Evolutionary conservation across 2,888 invertebrate species (phyloP).

Genomic region (Stramonita haemastoma): DNA sequence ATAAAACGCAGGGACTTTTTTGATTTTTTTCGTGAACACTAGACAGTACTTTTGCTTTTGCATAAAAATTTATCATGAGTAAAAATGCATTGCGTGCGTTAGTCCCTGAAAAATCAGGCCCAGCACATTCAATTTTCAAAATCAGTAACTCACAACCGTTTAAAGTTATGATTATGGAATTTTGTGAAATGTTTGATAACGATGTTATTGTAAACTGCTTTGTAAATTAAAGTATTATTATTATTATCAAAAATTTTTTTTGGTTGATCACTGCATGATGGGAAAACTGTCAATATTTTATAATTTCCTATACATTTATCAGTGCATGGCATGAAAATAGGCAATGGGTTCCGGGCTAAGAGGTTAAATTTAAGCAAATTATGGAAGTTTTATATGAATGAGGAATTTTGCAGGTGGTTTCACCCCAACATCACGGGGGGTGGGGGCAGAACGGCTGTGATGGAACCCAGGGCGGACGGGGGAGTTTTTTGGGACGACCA

Average conservation of each 20-base stretch:
- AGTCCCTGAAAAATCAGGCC: neutral
- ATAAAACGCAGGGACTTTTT: neutral
- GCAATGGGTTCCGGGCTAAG: neutral
- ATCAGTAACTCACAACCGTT: too few relatives aligned
- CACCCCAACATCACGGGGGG: constrained; percentile 97
- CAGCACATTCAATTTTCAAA: too few relatives aligned
- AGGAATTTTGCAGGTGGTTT: constrained; percentile 81
- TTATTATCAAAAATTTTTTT: too few relatives aligned
- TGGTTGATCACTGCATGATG: too few relatives aligned
- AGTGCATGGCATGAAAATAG: too few relatives aligned
- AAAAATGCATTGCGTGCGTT: neutral
- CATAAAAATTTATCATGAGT: neutral
- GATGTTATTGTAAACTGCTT: too few relatives aligned
- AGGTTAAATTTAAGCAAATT: neutral
- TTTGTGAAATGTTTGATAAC: too few relatives aligned
- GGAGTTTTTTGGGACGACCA: constrained; percentile 96
- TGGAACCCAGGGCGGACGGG: constrained; percentile 96
- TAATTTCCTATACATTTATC: too few relatives aligned
- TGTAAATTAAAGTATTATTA: too few relatives aligned
- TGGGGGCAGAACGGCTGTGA: constrained; percentile 95
- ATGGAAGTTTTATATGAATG: neutral
- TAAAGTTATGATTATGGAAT: too few relatives aligned
- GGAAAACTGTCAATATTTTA: too few relatives aligned
- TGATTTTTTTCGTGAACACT: neutral
- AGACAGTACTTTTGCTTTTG: neutral